These are phyloP conservation scores for Aphelinus certus DNA, from an alignment of 1,140 invertebrate species.

Conservation along the genomic window DNA sequence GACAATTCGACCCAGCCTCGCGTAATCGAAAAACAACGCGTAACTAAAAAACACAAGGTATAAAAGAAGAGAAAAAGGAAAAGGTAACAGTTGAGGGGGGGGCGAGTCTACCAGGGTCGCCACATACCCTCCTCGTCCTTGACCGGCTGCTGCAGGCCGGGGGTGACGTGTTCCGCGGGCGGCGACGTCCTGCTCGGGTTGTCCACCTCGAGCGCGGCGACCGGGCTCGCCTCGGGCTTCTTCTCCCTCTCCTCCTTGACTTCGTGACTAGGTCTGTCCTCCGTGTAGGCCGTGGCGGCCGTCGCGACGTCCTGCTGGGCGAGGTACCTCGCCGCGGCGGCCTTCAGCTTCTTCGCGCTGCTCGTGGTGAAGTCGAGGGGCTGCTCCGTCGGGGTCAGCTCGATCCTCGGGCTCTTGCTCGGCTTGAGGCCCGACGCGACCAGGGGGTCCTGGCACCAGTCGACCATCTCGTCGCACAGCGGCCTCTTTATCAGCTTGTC, in stretches of 20 bases:
- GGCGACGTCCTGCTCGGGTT: background rate
- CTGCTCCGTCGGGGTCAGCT: constrained; percentile 53
- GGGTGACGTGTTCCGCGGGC: too few relatives aligned
- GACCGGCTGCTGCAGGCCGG: constrained; percentile 3
- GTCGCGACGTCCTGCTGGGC: constrained; percentile 42
- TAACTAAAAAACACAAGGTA: too few relatives aligned
- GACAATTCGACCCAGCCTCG: too few relatives aligned
- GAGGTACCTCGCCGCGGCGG: constrained; percentile 31
- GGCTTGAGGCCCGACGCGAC: constrained; percentile 40
- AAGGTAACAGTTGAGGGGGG: background rate
- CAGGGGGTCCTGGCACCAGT: constrained; percentile 47
- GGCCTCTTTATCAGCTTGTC: constrained; percentile 62
- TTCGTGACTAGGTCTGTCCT: background rate
- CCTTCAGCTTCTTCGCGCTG: constrained; percentile 54
- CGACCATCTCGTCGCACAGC: constrained; percentile 44
- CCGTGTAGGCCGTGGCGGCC: constrained; percentile 4
- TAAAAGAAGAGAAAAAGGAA: too few relatives aligned
- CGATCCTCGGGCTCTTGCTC: constrained; percentile 56
- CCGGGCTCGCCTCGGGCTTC: background rate
- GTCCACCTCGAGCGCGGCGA: background rate
- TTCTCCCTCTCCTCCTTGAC: background rate
- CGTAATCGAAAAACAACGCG: too few relatives aligned
- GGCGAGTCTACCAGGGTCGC: constrained; percentile 60
- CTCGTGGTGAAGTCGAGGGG: constrained; percentile 62
- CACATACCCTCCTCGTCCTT: constrained; percentile 65